Base-by-base conservation (phyloP, 2,888 invertebrate species). In the Cephus spinipes region DNA sequence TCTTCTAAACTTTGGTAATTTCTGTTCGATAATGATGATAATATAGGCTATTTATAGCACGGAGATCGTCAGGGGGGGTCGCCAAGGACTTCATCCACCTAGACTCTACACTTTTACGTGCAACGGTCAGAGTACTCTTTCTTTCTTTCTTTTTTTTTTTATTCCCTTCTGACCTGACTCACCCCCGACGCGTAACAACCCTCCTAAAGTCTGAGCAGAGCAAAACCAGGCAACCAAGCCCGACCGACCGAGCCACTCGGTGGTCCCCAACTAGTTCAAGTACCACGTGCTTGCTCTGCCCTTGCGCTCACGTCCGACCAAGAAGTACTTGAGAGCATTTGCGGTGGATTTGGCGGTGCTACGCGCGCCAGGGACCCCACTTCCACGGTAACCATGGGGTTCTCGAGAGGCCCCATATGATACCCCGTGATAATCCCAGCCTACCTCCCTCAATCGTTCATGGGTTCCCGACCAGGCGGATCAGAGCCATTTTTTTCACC, bases 231-330 rank as follows among this genome's bases (percentile, higher is more conserved):
- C 40, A 40, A 40, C 15, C 40, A 40, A 40, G 15, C 40, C n/a
- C 73, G 35, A 73, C 30, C 73, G 34, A 73, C 34, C 73, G 83
- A 88, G 88, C 86, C 87, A 88, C 89, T 89, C 84, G 84, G 88
- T 88, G 89, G 90, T 90, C 91, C 90, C 91, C 91, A 90, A 90
- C 91, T 90, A 90, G 91, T 90, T 91, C 89, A 90, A 91, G 91
- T 91, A 89, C 89, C 89, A 89, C 89, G 89, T 87, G 89, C 89
- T 87, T 81, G 86, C 87, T 88, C 79, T 89, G 89, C 90, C 90
- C 89, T 90, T 89, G 88, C 90, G 88, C 90, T 89, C 89, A 90
- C 89, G 89, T 89, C 89, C 90, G 87, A 89, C 88, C 90, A 89
- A 89, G 89, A 87, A 89, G 90, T 89, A 89, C 91, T 91, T 88